Evolutionary conservation across 2,888 invertebrate species (phyloP), one percentile per base, ranked within the genome.

Genomic region (Aphelenchoides bicaudatus): DNA sequence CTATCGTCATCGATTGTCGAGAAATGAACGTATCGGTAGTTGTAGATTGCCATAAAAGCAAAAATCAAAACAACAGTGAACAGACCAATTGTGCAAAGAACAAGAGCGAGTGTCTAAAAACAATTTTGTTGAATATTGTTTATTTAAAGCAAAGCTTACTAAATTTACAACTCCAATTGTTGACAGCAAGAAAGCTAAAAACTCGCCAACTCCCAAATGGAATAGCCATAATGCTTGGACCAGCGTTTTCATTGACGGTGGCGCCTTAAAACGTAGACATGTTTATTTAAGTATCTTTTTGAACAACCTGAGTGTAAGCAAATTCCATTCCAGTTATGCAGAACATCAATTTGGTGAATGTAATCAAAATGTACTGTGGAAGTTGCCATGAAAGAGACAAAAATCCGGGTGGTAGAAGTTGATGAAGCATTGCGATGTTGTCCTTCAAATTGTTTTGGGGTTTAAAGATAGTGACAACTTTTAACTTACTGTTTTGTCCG

Each of bases 161-260:
- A 51, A 19, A 51, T 51, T 28, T 19, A 51, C 37, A 2, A 38
- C 21, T 2, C 39, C 19, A 3, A 13, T 43, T 21, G 37, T 51
- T 2, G 31, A 38, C 19, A 51, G 13, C 3, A 51, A 2, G 34
- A 51, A 34, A 2, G 8, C 52, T 21, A 30, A 2, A 2, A 30
- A 2, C 3, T 51, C 28, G 2, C 52, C 52, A 1, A 51, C n/a
- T 16, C 52, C 52, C n/a, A 51, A 38, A 21, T 21, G 2, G 4
- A 38, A 31, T 25, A 51, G 21, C 52, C 52, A 51, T n/a, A 30
- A 27, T n/a, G 52, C 52, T 37, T 34, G 31, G 34, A 39, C 31
- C 10, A 51, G 19, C 21, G 52, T 37, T 19, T 28, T 21, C 37
- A 51, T 31, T 3, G 52, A 38, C 10, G 52, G 52, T 30, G 52